Evolutionary conservation across 2,888 invertebrate genomes (phyloP).

Genomic region (Dendrolimus pini): DNA sequence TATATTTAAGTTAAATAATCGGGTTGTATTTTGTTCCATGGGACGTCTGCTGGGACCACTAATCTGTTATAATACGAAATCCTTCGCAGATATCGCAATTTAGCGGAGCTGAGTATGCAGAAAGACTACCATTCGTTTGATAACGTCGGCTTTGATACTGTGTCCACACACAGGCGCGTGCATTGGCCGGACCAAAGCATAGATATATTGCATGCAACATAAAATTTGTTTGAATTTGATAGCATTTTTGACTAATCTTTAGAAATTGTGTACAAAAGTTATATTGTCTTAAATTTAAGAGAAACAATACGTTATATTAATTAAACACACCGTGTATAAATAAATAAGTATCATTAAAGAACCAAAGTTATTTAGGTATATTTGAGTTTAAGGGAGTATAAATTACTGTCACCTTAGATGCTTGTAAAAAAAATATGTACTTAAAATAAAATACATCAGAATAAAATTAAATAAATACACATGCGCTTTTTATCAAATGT

Average conservation of each 20-base stretch:
- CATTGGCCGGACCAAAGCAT: conserved; percentile 81
- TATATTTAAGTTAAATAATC: too few relatives aligned
- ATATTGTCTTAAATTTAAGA: too few relatives aligned
- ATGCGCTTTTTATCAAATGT: too few relatives aligned
- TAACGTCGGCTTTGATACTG: conserved; percentile 80
- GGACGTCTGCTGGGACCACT: too few relatives aligned
- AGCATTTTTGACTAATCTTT: neutral
- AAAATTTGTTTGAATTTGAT: conserved; percentile 2
- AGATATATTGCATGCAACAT: conserved; percentile 48
- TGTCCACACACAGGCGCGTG: conserved; percentile 80
- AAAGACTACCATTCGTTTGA: conserved; percentile 75
- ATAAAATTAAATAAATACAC: neutral
- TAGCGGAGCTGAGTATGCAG: conserved; percentile 65
- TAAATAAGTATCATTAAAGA: too few relatives aligned
- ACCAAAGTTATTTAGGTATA: neutral
- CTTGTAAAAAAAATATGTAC: neutral
- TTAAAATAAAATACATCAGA: neutral
- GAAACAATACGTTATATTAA: too few relatives aligned
- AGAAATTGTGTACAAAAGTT: too few relatives aligned
- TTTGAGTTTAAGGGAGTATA: neutral
- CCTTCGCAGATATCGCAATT: conserved; percentile 52
- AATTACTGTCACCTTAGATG: too few relatives aligned
- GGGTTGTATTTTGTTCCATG: too few relatives aligned
- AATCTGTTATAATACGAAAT: neutral
- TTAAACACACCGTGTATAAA: too few relatives aligned